Conservation (phyloP, 1,140 invertebrate genomes). For the Hycleus cichorii region DNA sequence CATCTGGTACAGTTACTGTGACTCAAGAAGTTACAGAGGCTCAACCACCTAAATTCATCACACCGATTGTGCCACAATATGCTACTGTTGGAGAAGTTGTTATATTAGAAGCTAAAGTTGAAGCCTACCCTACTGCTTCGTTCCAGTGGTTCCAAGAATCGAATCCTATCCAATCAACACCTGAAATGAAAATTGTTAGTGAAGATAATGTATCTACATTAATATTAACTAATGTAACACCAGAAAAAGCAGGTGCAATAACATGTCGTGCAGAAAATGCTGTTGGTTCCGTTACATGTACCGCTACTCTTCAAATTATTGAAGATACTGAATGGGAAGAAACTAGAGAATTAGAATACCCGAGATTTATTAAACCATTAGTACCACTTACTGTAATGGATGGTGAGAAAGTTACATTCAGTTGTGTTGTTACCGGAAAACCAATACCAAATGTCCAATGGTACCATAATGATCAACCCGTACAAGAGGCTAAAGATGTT, state of each 20-base stretch:
- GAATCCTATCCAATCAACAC: slow-evolving; percentile 52
- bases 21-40: slow-evolving; percentile 52
- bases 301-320: slow-evolving; percentile 65
- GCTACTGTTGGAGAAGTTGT: slow-evolving; percentile 68
- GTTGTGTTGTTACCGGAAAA: slow-evolving; percentile 67
- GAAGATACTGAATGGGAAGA: slow-evolving; percentile 54
- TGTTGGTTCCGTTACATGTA: slow-evolving; percentile 74
- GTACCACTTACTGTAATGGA: slow-evolving; percentile 81
- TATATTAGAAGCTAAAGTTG: slow-evolving; percentile 68
- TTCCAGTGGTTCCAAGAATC: slow-evolving; percentile 81
- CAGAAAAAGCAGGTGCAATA: slow-evolving; percentile 67
- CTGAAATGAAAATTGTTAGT: slow-evolving; percentile 61
- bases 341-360: slow-evolving; percentile 57
- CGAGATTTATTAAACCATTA: slow-evolving; percentile 65
- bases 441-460: slow-evolving; percentile 76
- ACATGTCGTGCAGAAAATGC: slow-evolving; percentile 86
- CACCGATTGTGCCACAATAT: slow-evolving; percentile 61
- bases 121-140: slow-evolving; percentile 68
- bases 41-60: slow-evolving; percentile 64
- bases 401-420: slow-evolving; percentile 77
- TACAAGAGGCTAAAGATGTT: slow-evolving; percentile 73
- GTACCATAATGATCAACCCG: slow-evolving; percentile 65
- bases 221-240: slow-evolving; percentile 65
- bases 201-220: slow-evolving; percentile 75
- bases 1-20: slow-evolving; percentile 65